Evolutionary conservation across 2,113 vertebrate species (phyloP).

Genomic region (Elgaria multicarinata): DNA sequence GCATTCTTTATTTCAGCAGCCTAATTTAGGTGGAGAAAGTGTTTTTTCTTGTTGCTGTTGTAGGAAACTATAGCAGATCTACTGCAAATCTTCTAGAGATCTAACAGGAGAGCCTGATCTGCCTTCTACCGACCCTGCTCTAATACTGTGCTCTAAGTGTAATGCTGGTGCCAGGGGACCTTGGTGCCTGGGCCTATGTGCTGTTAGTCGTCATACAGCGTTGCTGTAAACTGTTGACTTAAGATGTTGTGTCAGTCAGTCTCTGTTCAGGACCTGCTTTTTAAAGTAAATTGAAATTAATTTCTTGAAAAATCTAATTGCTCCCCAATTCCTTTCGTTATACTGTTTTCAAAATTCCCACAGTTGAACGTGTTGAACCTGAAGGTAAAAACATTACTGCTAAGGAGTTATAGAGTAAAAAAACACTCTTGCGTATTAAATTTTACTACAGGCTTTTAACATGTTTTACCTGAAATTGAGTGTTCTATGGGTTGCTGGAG

Average conservation of each 20-base stretch:
- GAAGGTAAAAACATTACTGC: constrained; percentile 34
- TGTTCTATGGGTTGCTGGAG: not conserved
- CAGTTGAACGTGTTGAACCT: not conserved
- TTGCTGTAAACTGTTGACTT: not conserved
- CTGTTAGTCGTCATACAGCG: not conserved
- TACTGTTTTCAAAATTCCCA: constrained; percentile 10
- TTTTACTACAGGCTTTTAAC: constrained; percentile 42
- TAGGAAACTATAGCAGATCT: too few species aligned
- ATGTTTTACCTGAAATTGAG: constrained; percentile 45
- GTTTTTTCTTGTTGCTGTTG: too few species aligned
- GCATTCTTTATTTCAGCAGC: too few species aligned
- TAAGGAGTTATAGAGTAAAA: constrained; percentile 28
- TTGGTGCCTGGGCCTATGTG: not conserved
- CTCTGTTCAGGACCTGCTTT: not conserved
- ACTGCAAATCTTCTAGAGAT: too few species aligned
- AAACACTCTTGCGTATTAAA: constrained; percentile 8
- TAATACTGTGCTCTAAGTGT: not conserved
- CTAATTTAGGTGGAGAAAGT: too few species aligned
- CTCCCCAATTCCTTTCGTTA: not conserved
- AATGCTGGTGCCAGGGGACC: too few species aligned
- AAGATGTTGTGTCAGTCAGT: not conserved
- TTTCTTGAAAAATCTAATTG: not conserved
- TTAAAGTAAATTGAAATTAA: constrained; percentile 3
- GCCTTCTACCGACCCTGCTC: too few species aligned
- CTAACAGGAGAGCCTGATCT: too few species aligned